A percentile compares a stretch with the other conserved stretches of the same genome.
Evolutionary conservation across 1,140 invertebrate species (phyloP).

Genomic region (Habropoda laboriosa): DNA sequence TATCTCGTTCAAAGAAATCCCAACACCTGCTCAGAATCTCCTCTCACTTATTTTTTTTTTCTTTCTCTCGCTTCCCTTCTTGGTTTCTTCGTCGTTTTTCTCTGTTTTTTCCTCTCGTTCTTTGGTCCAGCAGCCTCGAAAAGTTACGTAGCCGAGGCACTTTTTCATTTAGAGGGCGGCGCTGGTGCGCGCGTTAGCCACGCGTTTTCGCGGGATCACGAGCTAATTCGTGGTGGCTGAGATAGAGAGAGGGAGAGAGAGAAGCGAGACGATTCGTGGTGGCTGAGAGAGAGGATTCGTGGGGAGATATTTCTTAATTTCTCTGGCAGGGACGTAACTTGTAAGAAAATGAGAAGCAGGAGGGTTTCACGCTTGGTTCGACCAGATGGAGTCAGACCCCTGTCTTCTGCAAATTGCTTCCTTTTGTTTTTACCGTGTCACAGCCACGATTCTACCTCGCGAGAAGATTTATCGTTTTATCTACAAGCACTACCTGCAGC

Average conservation of each 20-base stretch:
- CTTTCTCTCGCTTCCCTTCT: too few relatives aligned
- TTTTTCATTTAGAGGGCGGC: not conserved
- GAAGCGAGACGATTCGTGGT: too few relatives aligned
- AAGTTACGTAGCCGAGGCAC: not conserved
- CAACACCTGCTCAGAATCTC: not conserved
- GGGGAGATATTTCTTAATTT: conserved; percentile 26
- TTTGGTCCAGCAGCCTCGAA: not conserved
- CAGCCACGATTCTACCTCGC: not conserved
- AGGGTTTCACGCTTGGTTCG: not conserved
- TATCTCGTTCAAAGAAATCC: not conserved
- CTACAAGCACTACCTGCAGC: not conserved
- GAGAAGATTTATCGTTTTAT: conserved; percentile 24
- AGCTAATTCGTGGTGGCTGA: not conserved
- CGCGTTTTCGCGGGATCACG: not conserved
- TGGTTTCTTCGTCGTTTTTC: not conserved
- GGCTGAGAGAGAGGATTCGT: not conserved
- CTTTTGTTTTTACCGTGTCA: conserved; percentile 3
- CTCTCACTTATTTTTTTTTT: not conserved
- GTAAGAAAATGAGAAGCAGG: conserved; percentile 13
- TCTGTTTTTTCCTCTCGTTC: too few relatives aligned
- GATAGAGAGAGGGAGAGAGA: not conserved
- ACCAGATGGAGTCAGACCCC: not conserved
- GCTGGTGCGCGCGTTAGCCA: not conserved
- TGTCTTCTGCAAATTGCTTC: conserved; percentile 7
- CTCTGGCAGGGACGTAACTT: not conserved